Percentiles rank a stretch among this genome's conserved stretches.
Conservation (phyloP, 2,113 vertebrate genomes). For the Carollia perspicillata region DNA sequence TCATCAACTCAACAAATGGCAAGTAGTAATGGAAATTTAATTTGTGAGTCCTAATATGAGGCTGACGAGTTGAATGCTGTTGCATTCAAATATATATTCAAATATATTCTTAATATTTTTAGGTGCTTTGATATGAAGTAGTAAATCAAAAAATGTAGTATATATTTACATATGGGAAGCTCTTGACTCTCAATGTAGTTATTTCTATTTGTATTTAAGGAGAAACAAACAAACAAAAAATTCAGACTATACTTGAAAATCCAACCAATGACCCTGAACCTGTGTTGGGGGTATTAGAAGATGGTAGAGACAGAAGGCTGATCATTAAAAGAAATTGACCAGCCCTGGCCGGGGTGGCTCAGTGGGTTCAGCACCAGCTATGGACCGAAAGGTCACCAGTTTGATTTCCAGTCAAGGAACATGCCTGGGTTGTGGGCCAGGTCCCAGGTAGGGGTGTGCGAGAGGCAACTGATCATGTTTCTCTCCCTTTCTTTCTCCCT, state of each 20-base stretch:
- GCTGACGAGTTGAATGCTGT: not conserved
- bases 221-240: conserved; percentile 19
- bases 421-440: too few relatives aligned
- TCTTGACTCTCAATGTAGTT: not conserved
- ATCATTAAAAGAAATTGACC: not conserved
- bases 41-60: not conserved
- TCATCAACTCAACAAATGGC: not conserved
- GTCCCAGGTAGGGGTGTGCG: too few relatives aligned
- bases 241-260: not conserved
- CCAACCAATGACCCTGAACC: not conserved
- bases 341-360: too few relatives aligned
- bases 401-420: too few relatives aligned
- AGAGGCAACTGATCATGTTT: too few relatives aligned
- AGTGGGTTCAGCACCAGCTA: too few relatives aligned
- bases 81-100: too few relatives aligned
- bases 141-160: not conserved
- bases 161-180: not conserved
- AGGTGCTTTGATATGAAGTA: not conserved
- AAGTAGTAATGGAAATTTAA: not conserved
- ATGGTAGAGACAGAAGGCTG: not conserved
- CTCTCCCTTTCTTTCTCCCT: too few relatives aligned
- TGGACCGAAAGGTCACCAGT: too few relatives aligned
- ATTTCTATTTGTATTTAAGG: not conserved
- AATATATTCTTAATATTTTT: not conserved
- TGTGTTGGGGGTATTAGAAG: not conserved